These are phyloP conservation scores for Eilema depressum DNA, from an alignment of 2,888 invertebrate species.

Conservation along the genomic window DNA sequence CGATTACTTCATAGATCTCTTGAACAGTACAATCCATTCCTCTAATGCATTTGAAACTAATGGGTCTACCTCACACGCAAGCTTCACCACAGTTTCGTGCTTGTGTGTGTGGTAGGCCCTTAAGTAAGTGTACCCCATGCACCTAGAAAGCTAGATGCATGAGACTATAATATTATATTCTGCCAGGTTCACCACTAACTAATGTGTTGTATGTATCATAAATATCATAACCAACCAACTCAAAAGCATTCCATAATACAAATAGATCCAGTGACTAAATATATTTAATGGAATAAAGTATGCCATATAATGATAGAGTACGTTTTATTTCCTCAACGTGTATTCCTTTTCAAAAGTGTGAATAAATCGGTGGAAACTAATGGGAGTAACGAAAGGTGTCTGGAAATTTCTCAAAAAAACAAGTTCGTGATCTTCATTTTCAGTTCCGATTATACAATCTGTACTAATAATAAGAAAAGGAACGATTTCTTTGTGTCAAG, in stretches of 20 bases:
- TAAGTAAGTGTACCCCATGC: not conserved
- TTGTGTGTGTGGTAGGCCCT: too few relatives aligned
- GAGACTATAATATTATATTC: not conserved
- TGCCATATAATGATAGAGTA: conserved; percentile 58
- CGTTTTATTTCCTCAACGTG: not conserved
- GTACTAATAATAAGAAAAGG: too few relatives aligned
- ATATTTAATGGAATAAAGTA: conserved; percentile 66
- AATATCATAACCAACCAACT: conserved; percentile 48
- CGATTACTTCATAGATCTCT: not conserved
- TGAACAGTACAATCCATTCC: not conserved
- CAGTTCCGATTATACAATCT: too few relatives aligned
- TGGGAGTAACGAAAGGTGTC: not conserved
- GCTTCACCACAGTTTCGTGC: too few relatives aligned
- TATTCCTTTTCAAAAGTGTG: not conserved
- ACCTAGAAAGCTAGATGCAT: not conserved
- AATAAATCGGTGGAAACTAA: not conserved
- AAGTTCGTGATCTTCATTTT: too few relatives aligned
- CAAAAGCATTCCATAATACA: conserved; percentile 61
- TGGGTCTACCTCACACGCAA: too few relatives aligned
- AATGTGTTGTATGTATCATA: conserved; percentile 33
- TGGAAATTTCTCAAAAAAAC: not conserved
- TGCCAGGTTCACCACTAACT: conserved; percentile 7
- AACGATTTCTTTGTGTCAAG: too few relatives aligned
- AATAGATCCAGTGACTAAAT: conserved; percentile 59
- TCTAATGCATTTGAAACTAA: not conserved